A percentile compares a stretch with the other conserved stretches of the same genome.
Evolutionary conservation across 2,888 invertebrate species (phyloP).

Genomic region (Notodonta ziczac): DNA sequence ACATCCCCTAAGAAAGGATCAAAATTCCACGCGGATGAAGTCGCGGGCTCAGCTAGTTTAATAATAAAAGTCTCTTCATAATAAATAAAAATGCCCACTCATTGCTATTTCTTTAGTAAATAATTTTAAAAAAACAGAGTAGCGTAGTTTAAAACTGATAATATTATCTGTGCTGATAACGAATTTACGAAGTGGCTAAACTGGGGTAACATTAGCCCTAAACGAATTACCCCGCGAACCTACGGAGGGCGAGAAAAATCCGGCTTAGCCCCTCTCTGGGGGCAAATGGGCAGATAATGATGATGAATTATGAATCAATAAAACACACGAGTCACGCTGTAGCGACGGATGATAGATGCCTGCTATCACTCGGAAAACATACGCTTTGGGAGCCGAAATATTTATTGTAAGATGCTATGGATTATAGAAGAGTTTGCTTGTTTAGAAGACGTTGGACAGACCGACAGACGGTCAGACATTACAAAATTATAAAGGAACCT

Average conservation of each 20-base stretch:
- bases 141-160: not conserved
- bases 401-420: not conserved
- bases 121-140: too few species aligned
- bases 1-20: too few species aligned
- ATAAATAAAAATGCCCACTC: too few species aligned
- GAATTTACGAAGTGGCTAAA: not conserved
- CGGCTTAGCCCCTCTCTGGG: constrained; percentile 27
- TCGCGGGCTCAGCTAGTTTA: too few species aligned
- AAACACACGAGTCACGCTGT: constrained; percentile 4
- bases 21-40: too few species aligned
- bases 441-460: not conserved
- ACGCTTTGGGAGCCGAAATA: constrained; percentile 1
- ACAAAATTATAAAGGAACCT: too few species aligned
- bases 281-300: constrained; percentile 56
- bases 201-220: not conserved
- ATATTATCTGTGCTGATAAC: not conserved
- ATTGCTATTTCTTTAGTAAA: too few species aligned
- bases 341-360: not conserved
- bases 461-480: too few species aligned
- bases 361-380: not conserved
- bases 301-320: constrained; percentile 50
- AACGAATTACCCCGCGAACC: not conserved
- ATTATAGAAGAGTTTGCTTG: not conserved
- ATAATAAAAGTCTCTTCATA: too few species aligned
- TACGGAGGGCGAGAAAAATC: constrained; percentile 18